Evolutionary conservation across 2,888 invertebrate genomes (phyloP).

Genomic region (Gari tellinella): DNA sequence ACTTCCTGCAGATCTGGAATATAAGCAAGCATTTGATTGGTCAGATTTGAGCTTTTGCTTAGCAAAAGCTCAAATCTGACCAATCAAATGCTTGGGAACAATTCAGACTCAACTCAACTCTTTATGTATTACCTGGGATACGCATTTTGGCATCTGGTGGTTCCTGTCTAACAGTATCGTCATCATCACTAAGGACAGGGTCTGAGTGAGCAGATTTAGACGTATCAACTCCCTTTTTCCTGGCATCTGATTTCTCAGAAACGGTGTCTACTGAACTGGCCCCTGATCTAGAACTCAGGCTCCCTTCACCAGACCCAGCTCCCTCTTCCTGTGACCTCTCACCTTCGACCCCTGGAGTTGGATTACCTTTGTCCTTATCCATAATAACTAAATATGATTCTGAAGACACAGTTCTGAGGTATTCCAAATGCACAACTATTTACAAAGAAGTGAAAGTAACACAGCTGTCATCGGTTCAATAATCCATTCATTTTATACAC

Average conservation of each 20-base stretch:
- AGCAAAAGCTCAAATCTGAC: too few relatives aligned
- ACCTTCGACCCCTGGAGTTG: slow-evolving; percentile 37
- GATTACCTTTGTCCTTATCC: slow-evolving; percentile 48
- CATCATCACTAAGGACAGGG: slow-evolving; percentile 57
- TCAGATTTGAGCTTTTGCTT: too few relatives aligned
- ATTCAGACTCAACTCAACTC: too few relatives aligned
- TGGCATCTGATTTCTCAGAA: slow-evolving; percentile 31
- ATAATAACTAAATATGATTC: slow-evolving; percentile 14
- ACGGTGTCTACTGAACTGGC: slow-evolving; percentile 15
- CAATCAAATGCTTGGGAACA: slow-evolving; percentile 14
- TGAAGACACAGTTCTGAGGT: too few relatives aligned
- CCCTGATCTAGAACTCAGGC: not conserved
- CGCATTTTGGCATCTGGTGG: not conserved
- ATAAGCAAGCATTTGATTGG: too few relatives aligned
- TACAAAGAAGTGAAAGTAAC: too few relatives aligned
- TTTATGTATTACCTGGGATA: too few relatives aligned
- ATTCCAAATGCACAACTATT: too few relatives aligned
- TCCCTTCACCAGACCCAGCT: not conserved
- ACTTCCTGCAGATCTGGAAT: slow-evolving; percentile 41
- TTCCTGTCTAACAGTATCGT: slow-evolving; percentile 39
- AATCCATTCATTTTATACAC: too few relatives aligned
- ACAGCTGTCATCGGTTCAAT: too few relatives aligned
- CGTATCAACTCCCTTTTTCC: slow-evolving; percentile 17
- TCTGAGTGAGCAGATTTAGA: slow-evolving; percentile 10
- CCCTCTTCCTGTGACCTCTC: slow-evolving; percentile 31